Evolutionary conservation across 2,888 invertebrate species (phyloP), one percentile per base, ranked within the genome.

Genomic region (Scrobipalpa costella): DNA sequence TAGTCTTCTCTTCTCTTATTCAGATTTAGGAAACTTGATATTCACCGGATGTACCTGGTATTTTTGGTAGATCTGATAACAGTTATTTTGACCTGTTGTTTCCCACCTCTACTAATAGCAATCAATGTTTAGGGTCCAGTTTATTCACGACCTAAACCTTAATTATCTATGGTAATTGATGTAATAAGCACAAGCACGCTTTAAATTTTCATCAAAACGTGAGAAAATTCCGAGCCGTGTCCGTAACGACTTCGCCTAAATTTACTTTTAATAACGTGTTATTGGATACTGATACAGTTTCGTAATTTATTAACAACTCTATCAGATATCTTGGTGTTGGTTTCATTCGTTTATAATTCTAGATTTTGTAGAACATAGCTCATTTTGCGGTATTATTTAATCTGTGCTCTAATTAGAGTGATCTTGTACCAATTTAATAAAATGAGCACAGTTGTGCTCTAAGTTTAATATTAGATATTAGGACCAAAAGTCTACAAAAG

Each of bases 121-220:
- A 40, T 40, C 1, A 44, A 15, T 6, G n/a, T 44, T 44, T 34
- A 6, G 15, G 55, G 55, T 34, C n/a, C 33, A 55, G 7, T n/a
- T 55, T 15, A 15, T n/a, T 13, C 17, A 19, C 50, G 61, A 38
- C 61, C 63, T 21, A 58, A 61, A 33, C 61, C 15, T 66, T 66
- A 66, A 66, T 69, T 66, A 67, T 58, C 63, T 57, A 38, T 58
- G 50, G 63, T 63, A 63, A 66, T 63, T 61, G 60, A 66, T 61
- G 64, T 61, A 63, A 63, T 66, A 61, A 61, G n/a, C 7, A 3
- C 40, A 1, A 27, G 66, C 63, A 63, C 63, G 33, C 57, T 15
- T 27, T 62, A 61, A 63, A 65, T 60, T 67, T 55, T 55, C 61
- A 60, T 63, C 27, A 44, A 63, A 62, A 67, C 67, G 69, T 67